These are phyloP conservation scores for Condylura cristata DNA, from an alignment of 2,113 vertebrate genomes.

Conservation along the genomic window DNA sequence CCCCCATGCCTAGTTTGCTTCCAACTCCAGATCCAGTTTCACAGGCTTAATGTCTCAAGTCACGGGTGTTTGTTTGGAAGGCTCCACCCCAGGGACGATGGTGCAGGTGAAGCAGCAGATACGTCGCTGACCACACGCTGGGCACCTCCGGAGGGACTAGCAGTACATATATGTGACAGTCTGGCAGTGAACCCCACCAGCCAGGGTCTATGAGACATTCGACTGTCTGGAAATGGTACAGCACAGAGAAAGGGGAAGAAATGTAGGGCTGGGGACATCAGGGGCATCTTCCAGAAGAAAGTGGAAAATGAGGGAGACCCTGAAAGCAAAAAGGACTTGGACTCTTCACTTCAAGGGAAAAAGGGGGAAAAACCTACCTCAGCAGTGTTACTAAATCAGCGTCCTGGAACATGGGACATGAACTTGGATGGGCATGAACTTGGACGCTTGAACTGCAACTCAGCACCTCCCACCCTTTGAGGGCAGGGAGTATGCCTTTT, in stretches of 20 bases:
- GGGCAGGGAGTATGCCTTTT: neutral
- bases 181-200: neutral
- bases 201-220: neutral
- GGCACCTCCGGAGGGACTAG: neutral
- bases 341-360: neutral
- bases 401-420: neutral
- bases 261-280: neutral
- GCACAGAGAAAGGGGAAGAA: neutral
- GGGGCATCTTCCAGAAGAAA: neutral
- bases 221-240: too few species aligned
- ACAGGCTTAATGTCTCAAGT: neutral
- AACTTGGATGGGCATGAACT: too few species aligned
- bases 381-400: neutral
- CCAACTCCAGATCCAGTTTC: neutral
- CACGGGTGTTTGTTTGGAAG: neutral
- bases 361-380: neutral
- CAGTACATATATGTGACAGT: too few species aligned
- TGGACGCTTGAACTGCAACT: neutral
- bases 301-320: neutral
- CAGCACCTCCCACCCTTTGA: neutral
- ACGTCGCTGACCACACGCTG: neutral
- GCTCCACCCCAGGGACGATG: neutral
- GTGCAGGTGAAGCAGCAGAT: neutral
- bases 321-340: neutral
- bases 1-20: neutral